Conservation (phyloP, 2,113 vertebrate species). For the Noturus placidus region DNA sequence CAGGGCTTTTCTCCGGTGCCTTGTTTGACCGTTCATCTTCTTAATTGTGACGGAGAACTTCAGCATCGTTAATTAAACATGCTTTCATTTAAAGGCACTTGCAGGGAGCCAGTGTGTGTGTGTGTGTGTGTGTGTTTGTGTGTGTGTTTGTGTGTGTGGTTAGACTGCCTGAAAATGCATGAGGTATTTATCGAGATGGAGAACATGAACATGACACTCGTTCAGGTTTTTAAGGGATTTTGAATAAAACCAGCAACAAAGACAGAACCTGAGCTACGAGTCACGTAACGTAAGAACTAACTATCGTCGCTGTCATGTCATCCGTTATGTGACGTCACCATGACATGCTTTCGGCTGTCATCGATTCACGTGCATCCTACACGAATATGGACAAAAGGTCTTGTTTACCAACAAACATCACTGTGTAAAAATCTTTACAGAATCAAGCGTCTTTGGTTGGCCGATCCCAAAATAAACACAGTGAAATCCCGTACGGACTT, state of each 20-base stretch:
- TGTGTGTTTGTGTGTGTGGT: conserved; percentile 35
- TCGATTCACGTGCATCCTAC: too few relatives aligned
- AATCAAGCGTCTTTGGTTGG: too few relatives aligned
- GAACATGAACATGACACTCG: neutral
- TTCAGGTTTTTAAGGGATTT: neutral
- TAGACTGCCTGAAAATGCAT: conserved; percentile 18
- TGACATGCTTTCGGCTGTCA: too few relatives aligned
- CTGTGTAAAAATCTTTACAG: too few relatives aligned
- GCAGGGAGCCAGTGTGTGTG: conserved; percentile 51
- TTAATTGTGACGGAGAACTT: conserved; percentile 96
- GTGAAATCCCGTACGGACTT: too few relatives aligned
- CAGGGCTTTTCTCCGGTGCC: conserved; percentile 91
- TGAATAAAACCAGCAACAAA: neutral
- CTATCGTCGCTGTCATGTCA: too few relatives aligned
- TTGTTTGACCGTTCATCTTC: conserved; percentile 98
- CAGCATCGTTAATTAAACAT: conserved; percentile 99
- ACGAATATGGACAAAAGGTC: too few relatives aligned
- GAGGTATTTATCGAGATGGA: neutral
- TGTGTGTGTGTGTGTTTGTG: conserved; percentile 34
- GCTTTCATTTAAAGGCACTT: conserved; percentile 72
- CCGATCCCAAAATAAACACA: too few relatives aligned
- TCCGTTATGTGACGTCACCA: too few relatives aligned
- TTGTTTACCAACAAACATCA: too few relatives aligned
- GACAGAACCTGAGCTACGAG: neutral
- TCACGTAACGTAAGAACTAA: too few relatives aligned